phyloP scores from a whole-genome alignment of 2,888 invertebrate genomes.

The Drosophila suboccidentalis region DNA sequence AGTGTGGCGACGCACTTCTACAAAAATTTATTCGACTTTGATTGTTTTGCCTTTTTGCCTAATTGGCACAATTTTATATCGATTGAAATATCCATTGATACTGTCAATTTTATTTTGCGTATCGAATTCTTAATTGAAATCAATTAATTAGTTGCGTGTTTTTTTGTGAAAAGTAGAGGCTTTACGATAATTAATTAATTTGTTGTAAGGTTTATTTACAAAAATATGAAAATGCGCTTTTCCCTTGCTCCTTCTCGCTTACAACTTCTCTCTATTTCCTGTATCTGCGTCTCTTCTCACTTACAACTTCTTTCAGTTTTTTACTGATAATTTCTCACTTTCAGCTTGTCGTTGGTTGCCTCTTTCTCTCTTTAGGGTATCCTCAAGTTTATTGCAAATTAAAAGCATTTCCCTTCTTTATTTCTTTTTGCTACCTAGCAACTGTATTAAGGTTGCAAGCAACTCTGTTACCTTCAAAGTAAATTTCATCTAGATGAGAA shows the following conservation, averaged over 20 bases:
- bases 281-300: not conserved
- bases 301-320: not conserved
- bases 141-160: not conserved
- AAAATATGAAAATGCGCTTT: no score
- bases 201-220: no score
- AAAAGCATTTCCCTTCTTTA: not conserved
- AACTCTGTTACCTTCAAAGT: not conserved
- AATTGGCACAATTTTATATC: conserved; percentile 43
- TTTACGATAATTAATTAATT: not conserved
- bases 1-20: conserved; percentile 22
- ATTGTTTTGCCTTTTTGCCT: conserved; percentile 27
- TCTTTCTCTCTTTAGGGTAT: not conserved
- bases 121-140: conserved; percentile 7
- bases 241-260: not conserved
- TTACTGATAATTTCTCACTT: not conserved
- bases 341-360: no score
- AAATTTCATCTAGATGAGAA: conserved; percentile 8
- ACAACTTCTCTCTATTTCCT: no score
- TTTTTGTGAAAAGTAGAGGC: no score
- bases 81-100: conserved; percentile 4
- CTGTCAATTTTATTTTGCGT: not conserved
- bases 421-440: not conserved
- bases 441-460: not conserved
- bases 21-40: conserved; percentile 9
- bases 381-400: not conserved